These are phyloP conservation scores for Ancistrus triradiatus DNA, from an alignment of 2,113 vertebrate genomes.

Conservation along the genomic window DNA sequence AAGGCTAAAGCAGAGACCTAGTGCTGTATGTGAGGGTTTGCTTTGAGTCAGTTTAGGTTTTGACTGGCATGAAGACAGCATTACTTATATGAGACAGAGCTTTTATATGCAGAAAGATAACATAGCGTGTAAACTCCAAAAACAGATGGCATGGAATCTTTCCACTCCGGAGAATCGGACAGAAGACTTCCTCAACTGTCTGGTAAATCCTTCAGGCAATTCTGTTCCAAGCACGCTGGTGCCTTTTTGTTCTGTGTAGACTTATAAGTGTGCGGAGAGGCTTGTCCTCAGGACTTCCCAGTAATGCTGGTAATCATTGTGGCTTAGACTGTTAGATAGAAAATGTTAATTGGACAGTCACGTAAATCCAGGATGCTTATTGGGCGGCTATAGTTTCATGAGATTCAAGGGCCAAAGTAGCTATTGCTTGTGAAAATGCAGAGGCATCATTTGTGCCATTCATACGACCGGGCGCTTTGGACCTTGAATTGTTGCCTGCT, in stretches of 20 bases:
- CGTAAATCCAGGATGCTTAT: constrained; percentile 32
- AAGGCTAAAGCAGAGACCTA: constrained; percentile 36
- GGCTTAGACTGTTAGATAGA: constrained; percentile 35
- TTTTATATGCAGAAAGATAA: constrained; percentile 55
- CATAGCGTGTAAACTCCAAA: constrained; percentile 56
- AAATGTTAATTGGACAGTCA: constrained; percentile 29
- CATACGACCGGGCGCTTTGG: not conserved
- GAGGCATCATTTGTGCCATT: constrained; percentile 18
- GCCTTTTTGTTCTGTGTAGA: constrained; percentile 52
- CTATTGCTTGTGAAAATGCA: not conserved
- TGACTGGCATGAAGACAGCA: constrained; percentile 50
- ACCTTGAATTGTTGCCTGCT: constrained; percentile 29
- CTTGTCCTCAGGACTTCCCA: constrained; percentile 44
- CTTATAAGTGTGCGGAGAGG: constrained; percentile 47
- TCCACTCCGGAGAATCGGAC: constrained; percentile 54
- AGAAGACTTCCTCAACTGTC: constrained; percentile 54
- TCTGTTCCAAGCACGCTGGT: constrained; percentile 54
- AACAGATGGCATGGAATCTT: constrained; percentile 56
- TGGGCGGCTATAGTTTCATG: constrained; percentile 27
- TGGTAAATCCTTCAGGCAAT: constrained; percentile 54
- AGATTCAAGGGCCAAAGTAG: constrained; percentile 32
- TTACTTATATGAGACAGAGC: constrained; percentile 49
- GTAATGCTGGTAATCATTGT: constrained; percentile 34
- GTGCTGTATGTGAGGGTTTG: constrained; percentile 47
- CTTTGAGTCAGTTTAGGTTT: constrained; percentile 40